These are phyloP conservation scores for Hemichromis elongatus DNA, from an alignment of 2,113 vertebrate species.

Conservation along the genomic window DNA sequence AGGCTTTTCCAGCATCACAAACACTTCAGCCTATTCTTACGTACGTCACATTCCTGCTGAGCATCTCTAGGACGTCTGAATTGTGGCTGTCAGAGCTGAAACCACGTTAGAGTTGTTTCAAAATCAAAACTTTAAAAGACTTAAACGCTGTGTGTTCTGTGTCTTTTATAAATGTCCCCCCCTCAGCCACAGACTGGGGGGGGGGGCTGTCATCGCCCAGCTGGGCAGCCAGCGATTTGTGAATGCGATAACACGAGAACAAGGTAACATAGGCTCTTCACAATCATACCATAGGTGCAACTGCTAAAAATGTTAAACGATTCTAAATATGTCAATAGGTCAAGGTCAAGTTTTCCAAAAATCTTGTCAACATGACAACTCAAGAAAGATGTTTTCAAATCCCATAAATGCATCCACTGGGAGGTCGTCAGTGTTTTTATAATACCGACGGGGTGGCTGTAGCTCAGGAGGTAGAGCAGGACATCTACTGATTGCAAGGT, in stretches of 20 bases:
- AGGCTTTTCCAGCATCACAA: neutral
- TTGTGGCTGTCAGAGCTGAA: neutral
- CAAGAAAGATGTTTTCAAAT: neutral
- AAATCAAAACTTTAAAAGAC: neutral
- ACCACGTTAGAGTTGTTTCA: neutral
- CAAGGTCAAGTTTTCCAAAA: neutral
- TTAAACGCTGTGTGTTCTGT: no score
- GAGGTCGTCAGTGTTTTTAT: neutral
- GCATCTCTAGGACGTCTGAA: neutral
- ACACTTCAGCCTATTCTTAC: neutral
- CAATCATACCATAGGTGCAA: accelerated
- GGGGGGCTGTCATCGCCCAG: accelerated
- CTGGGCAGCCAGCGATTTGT: neutral
- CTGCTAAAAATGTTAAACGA: neutral
- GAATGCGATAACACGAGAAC: neutral
- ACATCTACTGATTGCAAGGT: no score
- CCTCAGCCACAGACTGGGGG: neutral
- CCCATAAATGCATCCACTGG: neutral
- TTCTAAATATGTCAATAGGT: neutral
- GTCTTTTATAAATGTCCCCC: neutral
- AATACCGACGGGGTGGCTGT: no score
- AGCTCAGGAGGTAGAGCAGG: no score
- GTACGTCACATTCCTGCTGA: no score
- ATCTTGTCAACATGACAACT: neutral
- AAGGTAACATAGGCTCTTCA: accelerated